Evolutionary conservation across 2,113 vertebrate species (phyloP).

Genomic region (Petrocephalus microphthalmus): DNA sequence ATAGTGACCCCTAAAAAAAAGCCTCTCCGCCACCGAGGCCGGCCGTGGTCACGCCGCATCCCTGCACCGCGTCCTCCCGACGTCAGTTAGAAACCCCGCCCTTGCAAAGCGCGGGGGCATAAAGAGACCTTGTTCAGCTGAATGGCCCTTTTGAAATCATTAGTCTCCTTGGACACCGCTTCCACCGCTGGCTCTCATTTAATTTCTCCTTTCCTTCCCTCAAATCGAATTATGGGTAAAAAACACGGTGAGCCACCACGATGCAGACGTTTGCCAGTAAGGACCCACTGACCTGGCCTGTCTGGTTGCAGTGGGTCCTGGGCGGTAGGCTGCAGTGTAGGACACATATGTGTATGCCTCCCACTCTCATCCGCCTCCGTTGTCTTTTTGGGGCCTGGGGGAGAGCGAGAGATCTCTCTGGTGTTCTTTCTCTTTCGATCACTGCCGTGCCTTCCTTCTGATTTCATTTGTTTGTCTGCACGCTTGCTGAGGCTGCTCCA

Average conservation of each 20-base stretch:
- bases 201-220: constrained; percentile 28
- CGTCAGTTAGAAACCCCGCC: neutral
- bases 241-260: constrained; percentile 1
- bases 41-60: neutral
- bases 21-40: neutral
- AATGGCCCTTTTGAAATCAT: constrained; percentile 35
- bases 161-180: constrained; percentile 34
- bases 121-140: constrained; percentile 31
- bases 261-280: constrained; percentile 19
- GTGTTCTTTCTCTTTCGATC: neutral
- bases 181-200: constrained; percentile 28
- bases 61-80: neutral
- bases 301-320: neutral
- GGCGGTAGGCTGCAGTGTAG: neutral
- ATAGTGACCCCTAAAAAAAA: neutral
- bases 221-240: constrained; percentile 27
- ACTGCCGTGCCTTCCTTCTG: constrained; percentile 18
- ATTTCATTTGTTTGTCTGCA: constrained; percentile 21
- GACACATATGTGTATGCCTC: neutral
- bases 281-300: constrained; percentile 15
- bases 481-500: constrained; percentile 13
- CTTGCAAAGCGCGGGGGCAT: constrained; percentile 8
- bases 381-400: neutral
- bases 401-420: neutral
- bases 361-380: neutral